Percentiles rank a stretch among this genome's conserved stretches.
These are phyloP conservation scores for Blastobasis lacticolella DNA, from an alignment of 2,888 invertebrate genomes.

Conservation along the genomic window DNA sequence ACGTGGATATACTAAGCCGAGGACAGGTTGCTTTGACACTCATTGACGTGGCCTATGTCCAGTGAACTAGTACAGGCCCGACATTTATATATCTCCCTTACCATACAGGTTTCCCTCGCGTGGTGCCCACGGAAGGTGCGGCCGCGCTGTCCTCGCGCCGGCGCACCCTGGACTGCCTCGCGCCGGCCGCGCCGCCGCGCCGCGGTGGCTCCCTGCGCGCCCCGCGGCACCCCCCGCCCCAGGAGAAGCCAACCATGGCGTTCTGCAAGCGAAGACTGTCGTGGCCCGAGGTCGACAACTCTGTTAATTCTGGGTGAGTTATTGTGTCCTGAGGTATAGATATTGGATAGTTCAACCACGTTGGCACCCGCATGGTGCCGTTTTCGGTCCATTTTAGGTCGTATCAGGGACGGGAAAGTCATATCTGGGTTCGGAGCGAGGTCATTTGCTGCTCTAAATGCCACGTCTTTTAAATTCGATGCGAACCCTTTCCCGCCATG, in stretches of 20 bases:
- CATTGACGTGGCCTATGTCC: neutral
- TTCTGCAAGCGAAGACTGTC: constrained; percentile 86
- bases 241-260: constrained; percentile 79
- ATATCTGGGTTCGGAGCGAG: too few relatives aligned
- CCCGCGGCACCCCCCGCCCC: constrained; percentile 72
- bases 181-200: constrained; percentile 61
- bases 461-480: too few relatives aligned
- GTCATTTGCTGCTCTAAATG: too few relatives aligned
- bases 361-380: too few relatives aligned
- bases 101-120: constrained; percentile 79
- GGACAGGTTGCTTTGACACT: neutral
- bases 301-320: constrained; percentile 85
- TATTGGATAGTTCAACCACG: too few relatives aligned
- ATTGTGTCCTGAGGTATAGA: too few relatives aligned
- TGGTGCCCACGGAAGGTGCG: constrained; percentile 80
- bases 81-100: neutral
- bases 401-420: too few relatives aligned
- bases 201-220: constrained; percentile 76
- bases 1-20: too few relatives aligned
- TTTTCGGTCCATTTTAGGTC: too few relatives aligned
- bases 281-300: constrained; percentile 90
- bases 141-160: constrained; percentile 68
- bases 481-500: too few relatives aligned
- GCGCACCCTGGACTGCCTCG: constrained; percentile 79
- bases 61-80: neutral